Percentiles rank a stretch among this genome's conserved stretches.
phyloP scores from a whole-genome alignment of 2,797 vertebrate genomes.

The Lepidocolaptes lacrymiger region DNA sequence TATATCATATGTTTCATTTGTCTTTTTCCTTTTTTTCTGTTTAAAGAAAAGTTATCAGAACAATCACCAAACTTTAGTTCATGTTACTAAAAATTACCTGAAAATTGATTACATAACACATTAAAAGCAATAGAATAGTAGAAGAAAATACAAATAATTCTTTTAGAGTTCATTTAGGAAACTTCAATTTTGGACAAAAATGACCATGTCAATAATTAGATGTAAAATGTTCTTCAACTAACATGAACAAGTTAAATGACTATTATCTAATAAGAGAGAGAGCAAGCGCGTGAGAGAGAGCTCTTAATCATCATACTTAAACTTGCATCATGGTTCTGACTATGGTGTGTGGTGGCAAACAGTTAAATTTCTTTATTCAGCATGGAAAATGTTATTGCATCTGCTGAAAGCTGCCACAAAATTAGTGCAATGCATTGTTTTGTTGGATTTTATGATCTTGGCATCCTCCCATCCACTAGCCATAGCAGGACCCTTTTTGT shows the following conservation, averaged over 20 bases:
- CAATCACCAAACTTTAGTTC: conserved; percentile 87
- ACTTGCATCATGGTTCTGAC: conserved; percentile 69
- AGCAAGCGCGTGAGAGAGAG: conserved; percentile 55
- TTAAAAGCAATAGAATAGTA: conserved; percentile 66
- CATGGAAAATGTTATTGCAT: conserved; percentile 35
- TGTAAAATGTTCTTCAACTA: conserved; percentile 54
- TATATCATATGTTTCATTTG: conserved; percentile 77
- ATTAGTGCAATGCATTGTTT: conserved; percentile 63
- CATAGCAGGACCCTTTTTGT: conserved; percentile 72
- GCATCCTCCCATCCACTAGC: conserved; percentile 72
- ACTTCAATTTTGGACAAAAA: conserved; percentile 66
- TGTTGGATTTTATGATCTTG: conserved; percentile 69
- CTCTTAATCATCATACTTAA: conserved; percentile 57
- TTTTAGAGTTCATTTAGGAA: conserved; percentile 50
- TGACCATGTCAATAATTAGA: conserved; percentile 52
- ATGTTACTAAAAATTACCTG: conserved; percentile 81
- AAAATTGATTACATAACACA: conserved; percentile 65
- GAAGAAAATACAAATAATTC: conserved; percentile 54
- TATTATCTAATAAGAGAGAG: conserved; percentile 13
- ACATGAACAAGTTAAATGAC: conserved; percentile 63
- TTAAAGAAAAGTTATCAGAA: conserved; percentile 88
- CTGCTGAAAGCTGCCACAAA: conserved; percentile 70
- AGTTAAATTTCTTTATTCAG: conserved; percentile 62
- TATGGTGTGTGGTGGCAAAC: conserved; percentile 74
- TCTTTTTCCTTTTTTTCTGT: conserved; percentile 78